Evolutionary conservation across 1,140 invertebrate species (phyloP), one percentile per base, ranked within the genome.

Genomic region (Bathynomus jamesi): DNA sequence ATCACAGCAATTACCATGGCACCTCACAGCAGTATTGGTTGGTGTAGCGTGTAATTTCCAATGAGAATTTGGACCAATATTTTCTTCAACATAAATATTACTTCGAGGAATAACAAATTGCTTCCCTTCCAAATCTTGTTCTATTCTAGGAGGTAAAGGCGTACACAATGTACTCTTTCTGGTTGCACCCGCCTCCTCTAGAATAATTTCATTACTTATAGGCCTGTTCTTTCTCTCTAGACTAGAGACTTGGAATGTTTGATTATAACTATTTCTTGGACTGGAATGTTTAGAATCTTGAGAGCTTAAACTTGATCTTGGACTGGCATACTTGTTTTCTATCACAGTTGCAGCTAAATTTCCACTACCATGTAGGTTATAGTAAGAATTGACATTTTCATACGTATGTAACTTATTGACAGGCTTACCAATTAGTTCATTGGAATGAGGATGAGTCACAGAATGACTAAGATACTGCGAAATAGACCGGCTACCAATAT

Each of bases 91-190:
- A 65, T 87, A 87, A 72, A 89, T 86, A 40, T 90, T 85, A 79
- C 90, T 90, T 81, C 91, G 89, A 80, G 85, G 27, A 84, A 84
- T 77, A 86, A 85, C 67, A 86, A 86, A 0, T 83, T 84, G 10
- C 83, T 84, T 64, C 81, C 78, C 74, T 86, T 84, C 76, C 21
- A 77, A 69, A 68, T 77, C 76, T 64, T 77, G 76, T 71, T 77
- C 76, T 67, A 77, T 77, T 24, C 76, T 62, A 27, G 76, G 76
- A 29, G 76, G 76, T 28, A 77, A 72, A 63, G 73, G 76, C 40
- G 67, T 68, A 62, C 66, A 28, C 17, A 69, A 60, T 17, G 60
- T 62, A 61, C 32, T 40, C 29, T 13, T 40, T 24, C 17, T 31
- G 29, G 21, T 61, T 65, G 61, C 27, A 46, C 21, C 73, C 29